Base-by-base conservation (phyloP, 2,797 vertebrate species). In the Gadopsis bispinosus region DNA sequence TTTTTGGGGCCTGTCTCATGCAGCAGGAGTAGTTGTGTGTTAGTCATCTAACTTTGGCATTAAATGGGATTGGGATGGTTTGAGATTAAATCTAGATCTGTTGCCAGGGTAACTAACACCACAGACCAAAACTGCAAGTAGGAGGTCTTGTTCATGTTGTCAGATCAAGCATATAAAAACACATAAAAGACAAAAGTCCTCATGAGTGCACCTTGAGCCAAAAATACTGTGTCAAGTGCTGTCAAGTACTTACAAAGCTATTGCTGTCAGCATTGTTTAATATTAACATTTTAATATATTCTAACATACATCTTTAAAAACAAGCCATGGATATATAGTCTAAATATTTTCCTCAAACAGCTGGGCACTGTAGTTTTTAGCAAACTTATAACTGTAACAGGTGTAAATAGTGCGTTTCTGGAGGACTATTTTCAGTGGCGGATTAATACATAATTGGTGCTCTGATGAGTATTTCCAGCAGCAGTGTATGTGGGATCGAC, bases 81-180 rank as follows among this genome's bases (percentile, higher is more conserved):
- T 47, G 50, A 22, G 56, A 51, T 64, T 37, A 53, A 58, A 77
- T 69, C 11, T 4, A 53, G 54, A 64, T 74, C 20, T 73, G 50
- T 45, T 65, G 43, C 19, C 58, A 65, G 55, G 62, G 69, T 37
- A 60, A 60, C 53, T 9, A 66, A 79, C 5, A 50, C 41, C 68
- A 69, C 29, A 39, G 12, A 37, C 61, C 50, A 45, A 62, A 55
- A 73, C 47, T 47, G 29, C 20, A 35, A 26, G 26, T 10, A 64
- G 35, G 29, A 61, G 43, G 22, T 51, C 20, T 14, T 41, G 22
- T 17, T 51, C n/a, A 51, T 37, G 16, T 19, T 66, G 59, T 66
- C 37, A 45, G 5, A 41, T 39, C 20, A 56, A 61, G 63, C 41
- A 16, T 48, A 47, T 51, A 31, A 22, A 62, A 41, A 35, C 51